These are phyloP conservation scores for Ormyrus pomaceus DNA, from an alignment of 2,888 invertebrate genomes.

Conservation along the genomic window DNA sequence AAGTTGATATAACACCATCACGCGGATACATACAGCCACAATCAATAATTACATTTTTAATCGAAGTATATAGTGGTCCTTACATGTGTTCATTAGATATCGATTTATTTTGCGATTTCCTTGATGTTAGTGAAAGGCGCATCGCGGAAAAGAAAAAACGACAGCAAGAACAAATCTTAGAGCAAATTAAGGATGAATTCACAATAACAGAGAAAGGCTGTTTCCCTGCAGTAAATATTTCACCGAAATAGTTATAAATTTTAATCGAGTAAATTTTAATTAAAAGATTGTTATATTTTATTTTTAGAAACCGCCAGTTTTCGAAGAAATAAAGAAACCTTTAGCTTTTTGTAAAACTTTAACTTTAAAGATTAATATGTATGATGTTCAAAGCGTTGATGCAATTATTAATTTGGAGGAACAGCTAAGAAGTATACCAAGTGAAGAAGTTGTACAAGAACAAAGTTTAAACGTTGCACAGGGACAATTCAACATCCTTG, in stretches of 20 bases:
- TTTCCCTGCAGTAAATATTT: conserved; percentile 66
- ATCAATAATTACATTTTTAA: conserved; percentile 69
- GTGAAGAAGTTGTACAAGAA: conserved; percentile 37
- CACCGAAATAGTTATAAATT: conserved; percentile 10
- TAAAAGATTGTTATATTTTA: conserved; percentile 3
- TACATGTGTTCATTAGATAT: conserved; percentile 68
- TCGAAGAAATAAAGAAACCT: conserved; percentile 64
- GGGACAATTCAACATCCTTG: conserved; percentile 56
- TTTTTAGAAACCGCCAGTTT: conserved; percentile 63
- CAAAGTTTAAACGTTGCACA: conserved; percentile 18
- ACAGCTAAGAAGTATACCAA: conserved; percentile 68
- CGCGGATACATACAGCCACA: conserved; percentile 72
- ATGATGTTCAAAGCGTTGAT: conserved; percentile 66
- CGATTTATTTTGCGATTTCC: conserved; percentile 71
- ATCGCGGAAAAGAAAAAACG: conserved; percentile 69
- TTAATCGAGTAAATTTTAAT: neutral
- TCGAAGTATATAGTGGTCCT: conserved; percentile 69
- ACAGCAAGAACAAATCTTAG: conserved; percentile 60
- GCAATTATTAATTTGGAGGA: conserved; percentile 61
- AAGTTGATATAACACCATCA: conserved; percentile 63
- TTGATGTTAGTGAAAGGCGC: conserved; percentile 71
- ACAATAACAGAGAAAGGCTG: conserved; percentile 73
- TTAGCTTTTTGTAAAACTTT: conserved; percentile 64
- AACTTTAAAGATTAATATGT: conserved; percentile 58
- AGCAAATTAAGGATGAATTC: conserved; percentile 71